Evolutionary conservation across 2,888 invertebrate genomes (phyloP).

Genomic region (Drosophila prostipennis): DNA sequence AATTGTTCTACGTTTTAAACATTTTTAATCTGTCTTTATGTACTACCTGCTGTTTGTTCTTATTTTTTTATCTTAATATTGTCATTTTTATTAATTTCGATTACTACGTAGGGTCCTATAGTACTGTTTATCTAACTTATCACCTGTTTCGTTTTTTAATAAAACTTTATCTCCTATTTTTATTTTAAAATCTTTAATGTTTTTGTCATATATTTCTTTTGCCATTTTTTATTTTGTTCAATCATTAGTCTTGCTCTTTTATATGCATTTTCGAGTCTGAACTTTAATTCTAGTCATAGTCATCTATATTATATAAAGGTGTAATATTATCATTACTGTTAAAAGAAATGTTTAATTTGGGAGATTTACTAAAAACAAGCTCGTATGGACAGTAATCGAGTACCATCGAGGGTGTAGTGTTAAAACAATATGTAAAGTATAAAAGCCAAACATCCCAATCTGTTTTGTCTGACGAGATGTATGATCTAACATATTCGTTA

Average conservation of each 20-base stretch:
- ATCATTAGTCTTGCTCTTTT: too few species aligned
- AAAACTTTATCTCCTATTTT: slow-evolving; percentile 1
- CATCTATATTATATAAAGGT: neutral
- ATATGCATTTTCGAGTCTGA: too few species aligned
- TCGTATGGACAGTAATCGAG: neutral
- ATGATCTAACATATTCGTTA: neutral
- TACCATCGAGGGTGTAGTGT: neutral
- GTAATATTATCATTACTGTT: neutral
- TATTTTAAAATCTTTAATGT: neutral
- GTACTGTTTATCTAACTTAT: neutral
- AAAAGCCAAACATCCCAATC: too few species aligned
- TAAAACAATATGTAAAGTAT: slow-evolving; percentile 1
- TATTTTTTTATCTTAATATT: too few species aligned
- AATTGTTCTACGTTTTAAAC: neutral
- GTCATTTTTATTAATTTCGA: too few species aligned
- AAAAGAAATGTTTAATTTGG: neutral
- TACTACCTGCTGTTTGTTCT: too few species aligned
- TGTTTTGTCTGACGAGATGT: neutral
- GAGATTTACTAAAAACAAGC: neutral
- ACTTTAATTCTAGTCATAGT: neutral
- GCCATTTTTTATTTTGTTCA: too few species aligned
- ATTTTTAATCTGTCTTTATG: neutral
- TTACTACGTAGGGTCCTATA: too few species aligned
- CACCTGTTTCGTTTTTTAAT: neutral
- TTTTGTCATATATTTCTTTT: too few species aligned